Evolutionary conservation across 2,888 invertebrate species (phyloP).

Genomic region (Sialis lutaria): DNA sequence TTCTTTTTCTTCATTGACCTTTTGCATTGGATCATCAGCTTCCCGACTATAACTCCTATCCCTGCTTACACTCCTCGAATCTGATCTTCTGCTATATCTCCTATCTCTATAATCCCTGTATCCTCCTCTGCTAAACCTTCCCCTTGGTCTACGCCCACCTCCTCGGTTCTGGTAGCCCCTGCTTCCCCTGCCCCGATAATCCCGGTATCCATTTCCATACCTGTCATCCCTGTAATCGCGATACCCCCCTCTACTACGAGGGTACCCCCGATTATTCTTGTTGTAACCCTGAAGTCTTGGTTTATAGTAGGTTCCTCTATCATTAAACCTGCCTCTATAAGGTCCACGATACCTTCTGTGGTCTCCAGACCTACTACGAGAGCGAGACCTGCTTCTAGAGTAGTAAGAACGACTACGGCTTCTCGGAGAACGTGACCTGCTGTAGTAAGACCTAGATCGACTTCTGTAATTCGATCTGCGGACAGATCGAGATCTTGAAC

Average conservation of each 20-base stretch:
- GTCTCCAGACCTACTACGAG: conserved; percentile 36
- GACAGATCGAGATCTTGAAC: conserved; percentile 28
- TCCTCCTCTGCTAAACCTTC: conserved; percentile 22
- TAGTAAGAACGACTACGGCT: conserved; percentile 32
- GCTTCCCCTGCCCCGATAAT: conserved; percentile 20
- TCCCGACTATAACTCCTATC: conserved; percentile 20
- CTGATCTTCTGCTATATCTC: conserved; percentile 34
- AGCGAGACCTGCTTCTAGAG: conserved; percentile 38
- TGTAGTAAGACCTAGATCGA: conserved; percentile 43
- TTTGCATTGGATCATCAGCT: conserved; percentile 29
- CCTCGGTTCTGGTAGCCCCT: conserved; percentile 21
- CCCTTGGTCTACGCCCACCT: conserved; percentile 16
- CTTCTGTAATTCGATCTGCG: conserved; percentile 18
- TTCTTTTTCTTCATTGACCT: conserved; percentile 33
- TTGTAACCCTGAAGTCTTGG: conserved; percentile 54
- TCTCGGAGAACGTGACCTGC: conserved; percentile 27
- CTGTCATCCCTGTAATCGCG: conserved; percentile 21
- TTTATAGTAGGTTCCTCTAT: conserved; percentile 63
- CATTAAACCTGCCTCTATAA: conserved; percentile 31
- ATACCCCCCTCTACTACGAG: conserved; percentile 20
- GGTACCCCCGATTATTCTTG: conserved; percentile 28
- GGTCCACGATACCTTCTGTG: conserved; percentile 31
- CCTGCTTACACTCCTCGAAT: conserved; percentile 39
- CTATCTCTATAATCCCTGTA: conserved; percentile 53
- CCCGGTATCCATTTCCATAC: conserved; percentile 15